phyloP scores from a whole-genome alignment of 1,140 invertebrate species.

The Coenobita brevimanus region DNA sequence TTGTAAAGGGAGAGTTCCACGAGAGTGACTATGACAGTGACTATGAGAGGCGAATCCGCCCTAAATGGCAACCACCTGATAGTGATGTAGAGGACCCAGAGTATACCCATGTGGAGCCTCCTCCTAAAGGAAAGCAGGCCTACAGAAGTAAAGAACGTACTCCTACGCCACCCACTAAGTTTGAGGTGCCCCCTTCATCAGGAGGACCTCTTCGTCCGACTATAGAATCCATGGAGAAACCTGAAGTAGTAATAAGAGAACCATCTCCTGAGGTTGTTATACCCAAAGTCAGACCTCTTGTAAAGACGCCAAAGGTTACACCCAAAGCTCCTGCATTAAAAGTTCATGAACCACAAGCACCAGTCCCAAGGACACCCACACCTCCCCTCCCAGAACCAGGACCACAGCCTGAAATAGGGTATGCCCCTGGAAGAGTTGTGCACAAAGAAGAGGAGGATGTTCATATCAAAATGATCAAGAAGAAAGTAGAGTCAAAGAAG shows the following conservation, averaged over 20 bases:
- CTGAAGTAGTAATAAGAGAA: constrained; percentile 18
- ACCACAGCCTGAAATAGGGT: constrained; percentile 52
- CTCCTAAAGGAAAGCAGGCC: constrained; percentile 20
- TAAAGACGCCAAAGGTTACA: constrained; percentile 35
- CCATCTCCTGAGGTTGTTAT: constrained; percentile 47
- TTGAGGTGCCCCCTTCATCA: constrained; percentile 59
- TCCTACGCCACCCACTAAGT: constrained; percentile 68
- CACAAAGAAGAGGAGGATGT: constrained; percentile 48
- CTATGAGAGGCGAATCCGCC: constrained; percentile 70
- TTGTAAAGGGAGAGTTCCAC: constrained; percentile 80
- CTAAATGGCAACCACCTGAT: constrained; percentile 69
- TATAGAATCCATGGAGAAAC: constrained; percentile 53
- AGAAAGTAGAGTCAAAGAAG: constrained; percentile 52
- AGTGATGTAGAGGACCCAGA: constrained; percentile 63
- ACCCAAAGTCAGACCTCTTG: constrained; percentile 42
- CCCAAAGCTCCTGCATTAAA: constrained; percentile 45
- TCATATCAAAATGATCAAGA: constrained; percentile 57
- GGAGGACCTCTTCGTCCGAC: constrained; percentile 60
- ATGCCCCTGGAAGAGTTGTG: background rate
- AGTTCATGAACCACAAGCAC: constrained; percentile 27
- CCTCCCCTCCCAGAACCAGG: constrained; percentile 53
- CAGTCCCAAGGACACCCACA: constrained; percentile 10
- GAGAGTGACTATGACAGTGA: constrained; percentile 85
- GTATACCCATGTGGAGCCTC: constrained; percentile 56
- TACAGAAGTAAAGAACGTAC: constrained; percentile 48